Evolutionary conservation across 2,888 invertebrate genomes (phyloP).

Genomic region (Zeuzera pyrina): DNA sequence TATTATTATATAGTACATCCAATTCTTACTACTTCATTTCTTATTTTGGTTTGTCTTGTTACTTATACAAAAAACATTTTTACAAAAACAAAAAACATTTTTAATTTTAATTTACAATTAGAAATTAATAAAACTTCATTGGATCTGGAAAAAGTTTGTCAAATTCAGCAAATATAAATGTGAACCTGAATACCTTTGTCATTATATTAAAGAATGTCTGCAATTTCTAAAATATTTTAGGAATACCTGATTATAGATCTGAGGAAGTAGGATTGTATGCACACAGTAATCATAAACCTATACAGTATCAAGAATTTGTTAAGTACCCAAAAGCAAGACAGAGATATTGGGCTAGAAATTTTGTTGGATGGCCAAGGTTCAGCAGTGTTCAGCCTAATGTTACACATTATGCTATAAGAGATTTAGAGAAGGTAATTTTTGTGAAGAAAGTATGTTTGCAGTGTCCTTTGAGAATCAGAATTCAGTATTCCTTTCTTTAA

Average conservation of each 20-base stretch:
- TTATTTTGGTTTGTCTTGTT: too few relatives aligned
- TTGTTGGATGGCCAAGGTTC: conserved; percentile 92
- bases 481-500: conserved; percentile 17
- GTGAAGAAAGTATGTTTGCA: too few relatives aligned
- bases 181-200: not conserved
- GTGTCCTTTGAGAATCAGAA: too few relatives aligned
- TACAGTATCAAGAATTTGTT: conserved; percentile 89
- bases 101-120: too few relatives aligned
- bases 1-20: too few relatives aligned
- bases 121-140: not conserved
- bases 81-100: too few relatives aligned
- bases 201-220: too few relatives aligned
- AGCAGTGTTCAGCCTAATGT: conserved; percentile 84
- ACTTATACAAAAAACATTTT: too few relatives aligned
- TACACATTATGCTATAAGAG: conserved; percentile 80
- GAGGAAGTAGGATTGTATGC: conserved; percentile 94
- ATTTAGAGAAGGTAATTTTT: conserved; percentile 77
- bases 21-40: too few relatives aligned
- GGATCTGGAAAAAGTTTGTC: too few relatives aligned
- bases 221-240: conserved; percentile 47
- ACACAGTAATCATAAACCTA: conserved; percentile 85
- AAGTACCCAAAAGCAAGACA: conserved; percentile 77
- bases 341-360: conserved; percentile 97
- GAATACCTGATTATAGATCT: conserved; percentile 95
- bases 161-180: too few relatives aligned